Conservation (phyloP, 2,888 invertebrate species). For the Brenthis daphne region DNA sequence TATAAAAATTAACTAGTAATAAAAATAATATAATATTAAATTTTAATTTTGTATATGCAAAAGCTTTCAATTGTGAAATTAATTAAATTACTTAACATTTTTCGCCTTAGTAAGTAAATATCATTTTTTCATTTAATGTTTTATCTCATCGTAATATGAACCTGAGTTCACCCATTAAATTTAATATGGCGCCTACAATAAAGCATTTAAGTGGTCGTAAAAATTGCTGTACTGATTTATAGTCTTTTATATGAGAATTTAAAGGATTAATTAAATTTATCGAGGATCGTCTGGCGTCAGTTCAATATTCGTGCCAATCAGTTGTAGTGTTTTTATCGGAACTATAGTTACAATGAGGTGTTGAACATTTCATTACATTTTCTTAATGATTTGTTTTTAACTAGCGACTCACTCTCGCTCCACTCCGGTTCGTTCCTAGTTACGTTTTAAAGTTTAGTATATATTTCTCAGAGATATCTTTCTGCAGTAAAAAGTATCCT, state of each 20-base stretch:
- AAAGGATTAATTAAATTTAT: constrained; percentile 33
- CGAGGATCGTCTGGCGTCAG: constrained; percentile 29
- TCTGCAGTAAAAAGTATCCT: no score
- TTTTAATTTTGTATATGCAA: no score
- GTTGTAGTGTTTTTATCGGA: constrained; percentile 16
- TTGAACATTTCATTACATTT: not conserved
- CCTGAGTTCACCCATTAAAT: constrained; percentile 34
- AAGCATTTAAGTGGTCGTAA: constrained; percentile 37
- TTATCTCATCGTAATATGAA: constrained; percentile 26
- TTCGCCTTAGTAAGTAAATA: not conserved
- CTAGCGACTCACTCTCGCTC: no score
- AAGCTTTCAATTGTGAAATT: no score
- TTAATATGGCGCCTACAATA: constrained; percentile 37
- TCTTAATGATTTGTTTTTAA: no score
- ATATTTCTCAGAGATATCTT: no score
- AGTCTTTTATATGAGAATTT: constrained; percentile 34
- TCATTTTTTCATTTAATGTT: constrained; percentile 28
- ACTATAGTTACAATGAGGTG: constrained; percentile 3
- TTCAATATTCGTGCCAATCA: constrained; percentile 26
- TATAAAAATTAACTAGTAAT: no score
- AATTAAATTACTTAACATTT: no score
- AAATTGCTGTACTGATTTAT: constrained; percentile 37
- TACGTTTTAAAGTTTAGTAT: no score
- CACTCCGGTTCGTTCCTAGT: no score
- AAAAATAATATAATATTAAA: no score